Conservation (phyloP, 2,797 vertebrate genomes). For the Myotis daubentonii region DNA sequence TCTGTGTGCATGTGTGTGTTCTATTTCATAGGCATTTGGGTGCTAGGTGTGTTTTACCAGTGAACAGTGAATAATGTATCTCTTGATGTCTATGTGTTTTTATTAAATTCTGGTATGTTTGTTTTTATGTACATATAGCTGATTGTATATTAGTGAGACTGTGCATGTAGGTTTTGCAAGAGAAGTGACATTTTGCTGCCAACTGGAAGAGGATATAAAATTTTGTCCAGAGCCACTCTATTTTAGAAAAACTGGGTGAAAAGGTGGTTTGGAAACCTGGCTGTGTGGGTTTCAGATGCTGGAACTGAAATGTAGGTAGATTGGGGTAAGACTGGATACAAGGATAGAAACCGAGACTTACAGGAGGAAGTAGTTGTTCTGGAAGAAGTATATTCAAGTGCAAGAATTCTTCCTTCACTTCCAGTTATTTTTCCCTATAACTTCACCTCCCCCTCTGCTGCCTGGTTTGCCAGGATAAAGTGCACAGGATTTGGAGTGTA, state of each 20-base stretch:
- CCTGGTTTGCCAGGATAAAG: conserved; percentile 31
- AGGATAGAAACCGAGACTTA: not conserved
- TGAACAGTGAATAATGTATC: not conserved
- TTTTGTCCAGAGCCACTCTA: not conserved
- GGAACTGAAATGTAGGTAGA: conserved; percentile 36
- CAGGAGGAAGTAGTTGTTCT: conserved; percentile 16
- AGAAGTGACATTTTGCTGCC: conserved; percentile 65
- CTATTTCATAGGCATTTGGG: conserved; percentile 17
- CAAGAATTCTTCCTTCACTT: conserved; percentile 48
- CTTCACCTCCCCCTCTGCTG: conserved; percentile 45
- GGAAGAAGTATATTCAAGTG: conserved; percentile 5
- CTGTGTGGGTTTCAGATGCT: conserved; percentile 46
- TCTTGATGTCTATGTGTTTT: conserved; percentile 41
- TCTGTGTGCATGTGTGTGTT: not conserved
- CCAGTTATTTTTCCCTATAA: not conserved
- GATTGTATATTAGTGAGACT: conserved; percentile 58
- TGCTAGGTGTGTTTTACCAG: conserved; percentile 14
- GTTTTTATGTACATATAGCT: conserved; percentile 56
- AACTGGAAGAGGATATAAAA: conserved; percentile 33
- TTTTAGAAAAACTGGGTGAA: conserved; percentile 52
- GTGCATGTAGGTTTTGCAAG: conserved; percentile 49
- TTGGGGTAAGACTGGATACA: not conserved
- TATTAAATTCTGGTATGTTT: conserved; percentile 56
- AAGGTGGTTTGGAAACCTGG: conserved; percentile 39
- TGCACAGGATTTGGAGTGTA: conserved; percentile 51